phyloP scores from a whole-genome alignment of 2,888 invertebrate species.

The Andricus curvator region DNA sequence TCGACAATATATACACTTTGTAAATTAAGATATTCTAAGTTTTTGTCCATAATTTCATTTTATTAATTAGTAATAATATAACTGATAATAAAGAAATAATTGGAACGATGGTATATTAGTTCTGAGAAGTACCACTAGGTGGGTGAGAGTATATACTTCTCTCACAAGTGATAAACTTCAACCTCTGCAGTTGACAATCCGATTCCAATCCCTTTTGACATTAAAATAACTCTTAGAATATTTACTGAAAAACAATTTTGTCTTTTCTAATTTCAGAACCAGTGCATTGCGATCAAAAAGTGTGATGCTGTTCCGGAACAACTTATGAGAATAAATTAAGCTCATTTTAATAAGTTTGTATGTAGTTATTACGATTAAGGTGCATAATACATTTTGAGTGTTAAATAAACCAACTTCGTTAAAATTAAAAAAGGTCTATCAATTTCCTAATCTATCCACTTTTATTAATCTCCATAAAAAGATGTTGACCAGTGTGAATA shows the following conservation, averaged over 20 bases:
- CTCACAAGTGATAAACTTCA: background rate
- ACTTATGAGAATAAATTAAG: constrained; percentile 70
- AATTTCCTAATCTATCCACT: background rate
- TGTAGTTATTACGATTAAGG: constrained; percentile 74
- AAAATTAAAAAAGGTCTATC: constrained; percentile 44
- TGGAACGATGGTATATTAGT: background rate
- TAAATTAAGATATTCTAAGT: too few relatives aligned
- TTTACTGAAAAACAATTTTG: constrained; percentile 30
- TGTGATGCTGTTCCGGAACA: constrained; percentile 67
- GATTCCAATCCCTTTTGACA: background rate
- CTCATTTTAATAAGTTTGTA: constrained; percentile 76
- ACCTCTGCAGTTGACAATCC: constrained; percentile 22
- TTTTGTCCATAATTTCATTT: too few relatives aligned
- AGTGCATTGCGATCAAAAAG: constrained; percentile 60
- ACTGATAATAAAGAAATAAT: too few relatives aligned
- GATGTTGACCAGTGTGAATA: too few relatives aligned
- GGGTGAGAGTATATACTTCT: too few relatives aligned
- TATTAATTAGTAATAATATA: too few relatives aligned
- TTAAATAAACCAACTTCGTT: constrained; percentile 73
- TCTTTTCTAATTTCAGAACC: constrained; percentile 64
- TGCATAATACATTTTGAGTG: constrained; percentile 73
- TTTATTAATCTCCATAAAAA: background rate
- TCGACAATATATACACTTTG: too few relatives aligned
- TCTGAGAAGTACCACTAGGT: background rate
- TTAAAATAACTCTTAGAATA: background rate